Percentiles rank a stretch among this genome's conserved stretches.
phyloP scores from a whole-genome alignment of 1,140 invertebrate species.

The Drosophila virilis region DNA sequence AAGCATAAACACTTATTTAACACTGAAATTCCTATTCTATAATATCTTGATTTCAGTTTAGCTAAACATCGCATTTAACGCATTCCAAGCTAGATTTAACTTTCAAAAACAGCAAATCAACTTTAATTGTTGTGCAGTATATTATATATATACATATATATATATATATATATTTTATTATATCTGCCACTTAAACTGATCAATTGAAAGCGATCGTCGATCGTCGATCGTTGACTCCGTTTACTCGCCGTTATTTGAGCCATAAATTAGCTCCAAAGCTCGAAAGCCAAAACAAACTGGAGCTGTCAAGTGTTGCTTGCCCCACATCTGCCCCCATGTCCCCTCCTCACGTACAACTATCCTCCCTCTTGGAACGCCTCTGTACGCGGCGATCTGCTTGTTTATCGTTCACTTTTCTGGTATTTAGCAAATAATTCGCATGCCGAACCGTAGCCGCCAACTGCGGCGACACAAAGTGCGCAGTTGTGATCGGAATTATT shows the following conservation, averaged over 20 bases:
- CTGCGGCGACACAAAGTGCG: conserved; percentile 74
- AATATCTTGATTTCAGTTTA: conserved; percentile 25
- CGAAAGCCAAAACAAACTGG: conserved; percentile 14
- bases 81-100: not conserved
- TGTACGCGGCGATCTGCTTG: conserved; percentile 11
- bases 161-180: not conserved
- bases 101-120: conserved; percentile 9
- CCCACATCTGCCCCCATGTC: not conserved
- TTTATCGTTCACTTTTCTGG: conserved; percentile 66
- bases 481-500: conserved; percentile 80
- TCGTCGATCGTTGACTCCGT: conserved; percentile 37
- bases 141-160: not conserved
- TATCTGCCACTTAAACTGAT: conserved; percentile 11
- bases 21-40: conserved; percentile 2
- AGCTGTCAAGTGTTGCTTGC: conserved; percentile 1
- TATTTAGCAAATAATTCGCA: conserved; percentile 77
- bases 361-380: not conserved
- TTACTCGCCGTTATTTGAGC: conserved; percentile 25
- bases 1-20: conserved; percentile 1
- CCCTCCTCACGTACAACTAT: too few species aligned
- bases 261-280: conserved; percentile 56
- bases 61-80: not conserved
- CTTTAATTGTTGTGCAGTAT: conserved; percentile 9
- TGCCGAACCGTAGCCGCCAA: conserved; percentile 64
- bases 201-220: conserved; percentile 36